Conservation (phyloP, 1,140 invertebrate genomes). For the Vollenhovia emeryi region DNA sequence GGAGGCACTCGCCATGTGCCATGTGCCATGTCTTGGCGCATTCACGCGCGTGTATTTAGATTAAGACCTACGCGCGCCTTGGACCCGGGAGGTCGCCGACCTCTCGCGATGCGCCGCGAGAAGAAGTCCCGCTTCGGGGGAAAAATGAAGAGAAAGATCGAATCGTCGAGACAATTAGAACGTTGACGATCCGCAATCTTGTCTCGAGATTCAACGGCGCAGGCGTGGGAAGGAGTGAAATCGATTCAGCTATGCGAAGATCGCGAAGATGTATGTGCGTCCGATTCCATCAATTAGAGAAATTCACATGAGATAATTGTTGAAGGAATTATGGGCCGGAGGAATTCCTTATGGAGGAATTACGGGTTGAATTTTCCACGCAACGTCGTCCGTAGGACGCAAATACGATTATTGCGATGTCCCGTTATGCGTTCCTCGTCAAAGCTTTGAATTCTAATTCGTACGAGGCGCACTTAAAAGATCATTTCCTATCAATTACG, state of each 20-base stretch:
- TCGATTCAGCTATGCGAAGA: slow-evolving; percentile 1
- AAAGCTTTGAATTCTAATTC: slow-evolving; percentile 32
- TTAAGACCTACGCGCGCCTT: slow-evolving; percentile 24
- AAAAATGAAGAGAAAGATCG: neutral
- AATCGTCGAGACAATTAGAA: neutral
- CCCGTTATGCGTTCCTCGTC: slow-evolving; percentile 16
- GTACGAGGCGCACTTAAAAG: neutral
- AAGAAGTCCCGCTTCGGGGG: neutral
- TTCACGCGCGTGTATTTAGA: slow-evolving; percentile 39
- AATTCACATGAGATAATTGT: slow-evolving; percentile 31
- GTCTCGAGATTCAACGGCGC: neutral
- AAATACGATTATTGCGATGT: slow-evolving; percentile 14
- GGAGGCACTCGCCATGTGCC: neutral
- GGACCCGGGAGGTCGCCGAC: slow-evolving; percentile 12
- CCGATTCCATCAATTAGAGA: slow-evolving; percentile 8
- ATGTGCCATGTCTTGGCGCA: too few species aligned
- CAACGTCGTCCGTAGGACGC: neutral
- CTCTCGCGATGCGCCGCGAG: neutral
- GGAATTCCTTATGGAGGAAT: too few species aligned
- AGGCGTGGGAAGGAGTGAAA: neutral
- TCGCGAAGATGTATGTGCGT: neutral
- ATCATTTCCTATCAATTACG: slow-evolving; percentile 44
- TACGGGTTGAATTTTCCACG: slow-evolving; percentile 13
- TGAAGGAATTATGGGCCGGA: neutral
- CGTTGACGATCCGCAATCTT: neutral